Base-by-base conservation (phyloP, 2,797 vertebrate genomes). In the Cynodonichthys magdalenae region DNA sequence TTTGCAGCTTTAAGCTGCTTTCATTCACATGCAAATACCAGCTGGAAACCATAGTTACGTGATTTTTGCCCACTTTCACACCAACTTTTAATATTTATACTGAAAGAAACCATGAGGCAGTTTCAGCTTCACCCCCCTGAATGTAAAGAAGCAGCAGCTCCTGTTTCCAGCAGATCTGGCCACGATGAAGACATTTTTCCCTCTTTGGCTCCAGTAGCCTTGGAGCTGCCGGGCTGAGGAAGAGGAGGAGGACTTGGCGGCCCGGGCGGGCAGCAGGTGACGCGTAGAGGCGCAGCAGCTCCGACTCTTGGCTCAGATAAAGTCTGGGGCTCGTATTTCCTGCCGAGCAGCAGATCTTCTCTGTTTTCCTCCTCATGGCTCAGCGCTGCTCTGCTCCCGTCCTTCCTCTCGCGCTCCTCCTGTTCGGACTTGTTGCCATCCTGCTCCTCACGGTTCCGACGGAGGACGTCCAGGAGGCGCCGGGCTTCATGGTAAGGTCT, bases 371-470 rank as follows among this genome's bases (percentile, higher is more conserved):
- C 59, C 44, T 58, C 71, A 94, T 94, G 93, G 94, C 93, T 20
- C 79, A 74, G 49, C 83, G 77, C 24, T 52, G 53, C 63, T 49
- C 53, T 66, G 72, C 57, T 15, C 34, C 83, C 63, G 47, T 79
- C 82, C 69, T 84, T 28, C 87, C 88, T 39, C 12, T 84, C 53
- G 71, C 90, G 5, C 89, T 97, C 45, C 90, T 94, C 73, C 51
- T 94, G 9, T 84, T 90, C 5, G 94, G 92, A 63, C 67, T 95
- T 2, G 73, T 91, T 5, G 93, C 93, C 3, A 89, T 97, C 74
- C 86, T 97, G 58, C 92, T 97, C 7, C 94, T 98, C 36, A 93
- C 94, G 1, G 44, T 97, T 39, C 89, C 91, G 54, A 86, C 92
- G 5, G 75, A 89, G 46, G 92, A 97, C 77, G 53, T 94, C 27